phyloP scores from a whole-genome alignment of 37 sponge, comb jelly and placozoan species.

The Petrosia ficiformis region DNA sequence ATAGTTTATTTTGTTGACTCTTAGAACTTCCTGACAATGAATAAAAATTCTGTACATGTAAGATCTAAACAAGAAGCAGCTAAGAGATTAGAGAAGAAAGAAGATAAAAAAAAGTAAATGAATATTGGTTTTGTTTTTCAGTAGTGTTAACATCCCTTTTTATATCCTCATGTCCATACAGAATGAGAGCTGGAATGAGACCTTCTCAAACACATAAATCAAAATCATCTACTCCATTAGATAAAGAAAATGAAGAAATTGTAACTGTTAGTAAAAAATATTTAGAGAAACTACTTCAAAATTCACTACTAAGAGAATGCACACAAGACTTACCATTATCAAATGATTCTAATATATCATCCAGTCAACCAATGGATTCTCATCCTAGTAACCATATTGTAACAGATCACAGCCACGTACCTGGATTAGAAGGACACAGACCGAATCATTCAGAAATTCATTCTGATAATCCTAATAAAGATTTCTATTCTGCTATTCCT shows the following conservation, averaged over 20 bases:
- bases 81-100: neutral
- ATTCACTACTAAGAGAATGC: neutral
- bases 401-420: neutral
- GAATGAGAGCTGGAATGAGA: neutral
- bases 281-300: neutral
- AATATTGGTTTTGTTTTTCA: no score
- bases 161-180: neutral
- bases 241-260: neutral
- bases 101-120: neutral
- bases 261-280: conserved; percentile 7
- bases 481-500: neutral
- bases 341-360: neutral
- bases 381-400: neutral
- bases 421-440: neutral
- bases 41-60: neutral
- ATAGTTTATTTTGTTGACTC: no score
- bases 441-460: neutral
- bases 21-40: neutral
- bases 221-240: no score
- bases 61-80: neutral
- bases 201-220: neutral
- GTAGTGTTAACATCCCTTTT: no score
- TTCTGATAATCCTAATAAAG: neutral
- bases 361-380: neutral
- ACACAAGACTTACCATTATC: neutral